phyloP scores from a whole-genome alignment of 2,888 invertebrate genomes.

The Mantis religiosa region DNA sequence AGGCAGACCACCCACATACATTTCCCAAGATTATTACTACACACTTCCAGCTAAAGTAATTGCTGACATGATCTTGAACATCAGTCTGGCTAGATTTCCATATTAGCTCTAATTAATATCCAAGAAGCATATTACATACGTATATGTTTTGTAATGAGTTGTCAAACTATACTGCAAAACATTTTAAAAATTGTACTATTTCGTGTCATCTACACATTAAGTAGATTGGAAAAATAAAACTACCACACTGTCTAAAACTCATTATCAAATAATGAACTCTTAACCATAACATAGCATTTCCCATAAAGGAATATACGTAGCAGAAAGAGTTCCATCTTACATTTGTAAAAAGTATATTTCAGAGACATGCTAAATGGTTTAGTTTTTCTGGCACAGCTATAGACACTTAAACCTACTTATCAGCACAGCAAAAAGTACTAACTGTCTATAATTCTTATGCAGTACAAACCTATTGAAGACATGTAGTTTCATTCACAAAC shows the following conservation, averaged over 20 bases:
- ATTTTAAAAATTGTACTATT: neutral
- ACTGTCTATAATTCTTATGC: neutral
- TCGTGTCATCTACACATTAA: neutral
- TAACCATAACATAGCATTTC: neutral
- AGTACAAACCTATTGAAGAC: neutral
- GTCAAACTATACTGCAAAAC: neutral
- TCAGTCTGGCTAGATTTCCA: too few species aligned
- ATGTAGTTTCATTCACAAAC: neutral
- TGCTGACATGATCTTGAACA: too few species aligned
- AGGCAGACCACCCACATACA: too few species aligned
- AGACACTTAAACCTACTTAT: neutral
- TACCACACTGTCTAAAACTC: neutral
- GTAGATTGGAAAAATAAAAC: neutral
- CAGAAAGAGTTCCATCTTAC: neutral
- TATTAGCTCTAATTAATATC: neutral
- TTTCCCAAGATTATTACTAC: too few species aligned
- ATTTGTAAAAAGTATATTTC: neutral
- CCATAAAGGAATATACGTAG: neutral
- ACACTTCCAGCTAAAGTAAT: too few species aligned
- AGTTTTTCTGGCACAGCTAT: neutral
- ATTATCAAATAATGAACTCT: neutral
- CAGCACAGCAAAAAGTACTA: neutral
- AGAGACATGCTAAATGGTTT: neutral
- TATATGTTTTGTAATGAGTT: neutral
- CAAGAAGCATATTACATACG: neutral